Base-by-base conservation (phyloP, 2,113 vertebrate genomes). In the Balaeniceps rex region DNA sequence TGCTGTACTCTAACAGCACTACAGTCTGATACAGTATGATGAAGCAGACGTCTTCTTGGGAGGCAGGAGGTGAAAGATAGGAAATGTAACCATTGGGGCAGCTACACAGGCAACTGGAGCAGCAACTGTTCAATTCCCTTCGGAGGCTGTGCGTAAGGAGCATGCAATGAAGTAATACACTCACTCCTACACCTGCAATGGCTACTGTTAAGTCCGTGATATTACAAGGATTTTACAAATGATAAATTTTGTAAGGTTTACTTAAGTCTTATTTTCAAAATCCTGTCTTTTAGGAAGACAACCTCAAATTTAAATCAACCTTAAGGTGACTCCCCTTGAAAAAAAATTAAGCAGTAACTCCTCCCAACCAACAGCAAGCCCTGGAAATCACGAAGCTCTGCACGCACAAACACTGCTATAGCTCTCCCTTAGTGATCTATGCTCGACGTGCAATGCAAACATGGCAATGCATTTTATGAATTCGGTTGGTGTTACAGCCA, bases 391-490 rank as follows among this genome's bases (percentile, higher is more conserved):
- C 1, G 1, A 46, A 64, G 57, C 29, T 68, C 46, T 42, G 64
- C 65, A 29, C 17, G 38, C 33, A 28, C 34, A n/a, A 65, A 25
- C 54, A 18, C 19, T 19, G 60, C 47, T 42, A 24, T 1, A 65
- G 42, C 24, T 68, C 54, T 57, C 40, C 40, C 54, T 36, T 34
- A 10, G 38, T 3, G 11, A 74, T 26, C 71, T 11, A 9, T 1
- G 2, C n/a, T 38, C 2, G 2, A 36, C 3, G 1, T 7, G 24
- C n/a, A 54, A 60, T 3, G 10, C 42, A 16, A 88, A 58, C 21
- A 23, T 1, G 2, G n/a, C 2, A 1, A 33, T 13, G 21, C 2
- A 1, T 28, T 55, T 70, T 36, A 40, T 6, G 10, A 64, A 29
- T 24, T 58, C 68, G 63, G n/a, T 1, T 31, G 29, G 26, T 26